phyloP scores from a whole-genome alignment of 2,113 vertebrate species.

The Ptyas mucosa region DNA sequence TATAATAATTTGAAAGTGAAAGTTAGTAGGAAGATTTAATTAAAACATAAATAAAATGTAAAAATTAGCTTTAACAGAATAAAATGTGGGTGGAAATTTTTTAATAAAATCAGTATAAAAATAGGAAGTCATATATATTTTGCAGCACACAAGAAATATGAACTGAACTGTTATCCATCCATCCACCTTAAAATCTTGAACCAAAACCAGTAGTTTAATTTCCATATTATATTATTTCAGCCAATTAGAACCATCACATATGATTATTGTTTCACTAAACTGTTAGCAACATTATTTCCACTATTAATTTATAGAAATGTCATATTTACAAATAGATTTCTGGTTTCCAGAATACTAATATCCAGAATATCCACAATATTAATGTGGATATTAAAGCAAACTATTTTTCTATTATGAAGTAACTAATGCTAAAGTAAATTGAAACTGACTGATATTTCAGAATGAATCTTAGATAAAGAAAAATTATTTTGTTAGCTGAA shows the following conservation, averaged over 20 bases:
- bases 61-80: neutral
- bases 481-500: neutral
- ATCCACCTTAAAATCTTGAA: neutral
- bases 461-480: neutral
- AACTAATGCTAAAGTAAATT: neutral
- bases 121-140: neutral
- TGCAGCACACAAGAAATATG: neutral
- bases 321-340: neutral
- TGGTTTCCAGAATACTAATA: neutral
- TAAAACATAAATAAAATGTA: neutral
- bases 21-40: neutral
- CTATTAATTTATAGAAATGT: neutral
- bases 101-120: neutral
- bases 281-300: neutral
- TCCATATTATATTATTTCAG: neutral
- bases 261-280: neutral
- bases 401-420: constrained; percentile 1
- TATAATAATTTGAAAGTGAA: neutral
- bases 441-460: neutral
- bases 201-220: neutral
- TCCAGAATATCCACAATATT: neutral
- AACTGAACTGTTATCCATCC: neutral
- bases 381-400: neutral
- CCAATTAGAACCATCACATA: neutral
- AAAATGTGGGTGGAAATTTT: neutral